Evolutionary conservation across 2,888 invertebrate species (phyloP).

Genomic region (Amphiduros pacificus): DNA sequence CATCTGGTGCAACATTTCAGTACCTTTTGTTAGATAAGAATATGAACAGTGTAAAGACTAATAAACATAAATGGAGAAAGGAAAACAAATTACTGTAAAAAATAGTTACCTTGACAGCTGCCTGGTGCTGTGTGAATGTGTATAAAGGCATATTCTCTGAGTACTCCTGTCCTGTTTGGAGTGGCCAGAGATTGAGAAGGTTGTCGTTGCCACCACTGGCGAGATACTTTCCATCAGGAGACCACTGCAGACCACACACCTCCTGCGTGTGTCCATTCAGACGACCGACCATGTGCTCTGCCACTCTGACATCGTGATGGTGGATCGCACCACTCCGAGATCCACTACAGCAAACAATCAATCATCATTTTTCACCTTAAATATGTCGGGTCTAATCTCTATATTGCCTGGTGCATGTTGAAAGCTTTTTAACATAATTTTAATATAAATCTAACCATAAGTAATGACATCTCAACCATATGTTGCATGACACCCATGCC

Average conservation of each 20-base stretch:
- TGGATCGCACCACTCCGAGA: conserved; percentile 83
- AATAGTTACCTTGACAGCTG: conserved; percentile 61
- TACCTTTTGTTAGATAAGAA: too few relatives aligned
- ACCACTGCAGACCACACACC: conserved; percentile 91
- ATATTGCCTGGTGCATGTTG: too few relatives aligned
- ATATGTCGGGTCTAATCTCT: too few relatives aligned
- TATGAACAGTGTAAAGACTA: too few relatives aligned
- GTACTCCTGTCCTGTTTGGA: conserved; percentile 29
- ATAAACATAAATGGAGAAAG: not conserved
- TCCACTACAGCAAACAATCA: conserved; percentile 66
- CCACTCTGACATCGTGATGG: conserved; percentile 91
- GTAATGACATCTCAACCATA: too few relatives aligned
- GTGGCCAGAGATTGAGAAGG: conserved; percentile 83
- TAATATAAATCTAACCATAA: too few relatives aligned
- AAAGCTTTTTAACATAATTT: too few relatives aligned
- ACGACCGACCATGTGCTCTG: conserved; percentile 78
- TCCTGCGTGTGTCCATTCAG: conserved; percentile 68
- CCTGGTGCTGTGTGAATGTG: conserved; percentile 62
- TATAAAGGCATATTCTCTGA: conserved; percentile 61
- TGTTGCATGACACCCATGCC: too few relatives aligned
- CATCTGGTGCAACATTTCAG: too few relatives aligned
- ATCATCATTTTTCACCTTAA: too few relatives aligned
- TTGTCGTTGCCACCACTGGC: conserved; percentile 98
- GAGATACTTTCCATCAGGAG: conserved; percentile 86
- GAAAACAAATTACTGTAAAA: not conserved